These are phyloP conservation scores for Enchytraeus crypticus DNA, from an alignment of 2,888 invertebrate species.

Conservation along the genomic window DNA sequence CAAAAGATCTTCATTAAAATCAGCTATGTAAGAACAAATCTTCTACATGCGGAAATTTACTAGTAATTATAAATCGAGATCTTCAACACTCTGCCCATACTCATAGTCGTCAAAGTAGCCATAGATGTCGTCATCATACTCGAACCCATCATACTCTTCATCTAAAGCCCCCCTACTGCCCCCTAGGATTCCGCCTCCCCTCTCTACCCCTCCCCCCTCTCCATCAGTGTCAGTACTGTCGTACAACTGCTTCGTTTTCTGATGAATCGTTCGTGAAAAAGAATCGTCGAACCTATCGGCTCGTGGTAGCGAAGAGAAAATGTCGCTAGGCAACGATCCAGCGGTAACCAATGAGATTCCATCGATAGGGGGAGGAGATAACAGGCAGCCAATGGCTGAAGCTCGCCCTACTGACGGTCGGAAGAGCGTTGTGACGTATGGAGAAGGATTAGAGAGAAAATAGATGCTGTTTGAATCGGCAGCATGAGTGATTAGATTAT, in stretches of 20 bases:
- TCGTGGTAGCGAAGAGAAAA: slow-evolving; percentile 30
- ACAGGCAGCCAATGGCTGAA: slow-evolving; percentile 32
- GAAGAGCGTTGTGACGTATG: slow-evolving; percentile 39
- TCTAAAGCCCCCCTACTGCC: slow-evolving; percentile 29
- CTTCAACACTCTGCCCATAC: slow-evolving; percentile 1
- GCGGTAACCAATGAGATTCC: slow-evolving; percentile 38
- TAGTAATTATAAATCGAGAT: too few species aligned
- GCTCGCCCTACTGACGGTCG: slow-evolving; percentile 35
- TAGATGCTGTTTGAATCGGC: too few species aligned
- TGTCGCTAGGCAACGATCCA: slow-evolving; percentile 30
- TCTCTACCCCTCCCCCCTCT: too few species aligned
- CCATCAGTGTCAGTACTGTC: slow-evolving; percentile 31
- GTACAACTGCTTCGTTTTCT: background rate
- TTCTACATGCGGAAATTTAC: too few species aligned
- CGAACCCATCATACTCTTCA: slow-evolving; percentile 39
- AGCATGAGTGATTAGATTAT: slow-evolving; percentile 35
- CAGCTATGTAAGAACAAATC: too few species aligned
- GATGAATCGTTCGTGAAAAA: slow-evolving; percentile 37
- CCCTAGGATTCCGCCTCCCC: slow-evolving; percentile 34
- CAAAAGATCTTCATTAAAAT: too few species aligned
- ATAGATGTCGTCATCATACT: slow-evolving; percentile 45
- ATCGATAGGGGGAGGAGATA: slow-evolving; percentile 43
- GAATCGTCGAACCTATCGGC: slow-evolving; percentile 38
- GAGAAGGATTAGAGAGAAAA: slow-evolving; percentile 38
- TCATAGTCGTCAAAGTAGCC: slow-evolving; percentile 33